These are phyloP conservation scores for Tribolium freemani DNA, from an alignment of 2,888 invertebrate genomes.

Conservation along the genomic window DNA sequence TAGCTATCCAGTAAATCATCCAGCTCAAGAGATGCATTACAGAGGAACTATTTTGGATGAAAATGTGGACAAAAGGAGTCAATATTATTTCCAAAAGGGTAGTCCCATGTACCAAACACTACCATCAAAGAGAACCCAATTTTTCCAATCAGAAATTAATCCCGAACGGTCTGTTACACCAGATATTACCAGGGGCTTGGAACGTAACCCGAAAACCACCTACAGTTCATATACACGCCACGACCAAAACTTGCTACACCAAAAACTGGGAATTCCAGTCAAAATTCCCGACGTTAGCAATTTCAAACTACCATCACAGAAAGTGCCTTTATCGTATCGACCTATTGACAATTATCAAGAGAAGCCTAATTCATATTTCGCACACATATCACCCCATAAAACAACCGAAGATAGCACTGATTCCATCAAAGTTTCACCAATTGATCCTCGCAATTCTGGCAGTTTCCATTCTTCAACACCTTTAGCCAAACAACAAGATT, in stretches of 20 bases:
- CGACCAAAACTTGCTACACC: constrained; percentile 53
- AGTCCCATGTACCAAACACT: constrained; percentile 65
- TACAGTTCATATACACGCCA: constrained; percentile 13
- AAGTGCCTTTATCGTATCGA: constrained; percentile 46
- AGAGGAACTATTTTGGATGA: constrained; percentile 48
- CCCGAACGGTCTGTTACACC: constrained; percentile 70
- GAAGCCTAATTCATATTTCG: constrained; percentile 47
- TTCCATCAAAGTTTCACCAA: constrained; percentile 76
- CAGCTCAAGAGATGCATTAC: constrained; percentile 54
- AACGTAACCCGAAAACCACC: constrained; percentile 45
- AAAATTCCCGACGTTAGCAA: constrained; percentile 53
- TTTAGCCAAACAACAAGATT: constrained; percentile 64
- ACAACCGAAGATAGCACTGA: constrained; percentile 59
- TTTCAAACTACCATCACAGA: constrained; percentile 23
- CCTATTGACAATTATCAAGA: constrained; percentile 52
- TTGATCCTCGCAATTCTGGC: constrained; percentile 74
- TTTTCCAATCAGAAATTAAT: constrained; percentile 63
- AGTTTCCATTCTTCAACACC: constrained; percentile 80
- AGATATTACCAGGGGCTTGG: constrained; percentile 70
- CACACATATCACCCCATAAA: constrained; percentile 40
- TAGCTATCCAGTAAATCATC: constrained; percentile 51
- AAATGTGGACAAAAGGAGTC: constrained; percentile 50
- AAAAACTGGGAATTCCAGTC: constrained; percentile 62
- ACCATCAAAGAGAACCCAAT: constrained; percentile 68
- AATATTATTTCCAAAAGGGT: constrained; percentile 55